Evolutionary conservation across 2,113 vertebrate species (phyloP).

Genomic region (Aplodontia rufa): DNA sequence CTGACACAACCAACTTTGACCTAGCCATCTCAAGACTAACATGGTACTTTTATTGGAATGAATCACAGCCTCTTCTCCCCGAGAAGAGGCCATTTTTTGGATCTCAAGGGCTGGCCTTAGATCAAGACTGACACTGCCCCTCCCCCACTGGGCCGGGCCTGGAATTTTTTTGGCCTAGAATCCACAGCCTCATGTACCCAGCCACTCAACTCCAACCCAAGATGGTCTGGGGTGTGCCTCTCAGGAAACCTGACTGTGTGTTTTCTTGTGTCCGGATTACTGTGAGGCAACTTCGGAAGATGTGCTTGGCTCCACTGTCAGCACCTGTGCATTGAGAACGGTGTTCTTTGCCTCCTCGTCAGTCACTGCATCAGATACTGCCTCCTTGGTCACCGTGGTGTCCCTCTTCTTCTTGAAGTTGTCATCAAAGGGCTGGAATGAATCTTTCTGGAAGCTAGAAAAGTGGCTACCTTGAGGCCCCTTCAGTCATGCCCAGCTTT

Average conservation of each 20-base stretch:
- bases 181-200: background rate
- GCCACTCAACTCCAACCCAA: background rate
- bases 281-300: fast-evolving
- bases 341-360: background rate
- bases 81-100: background rate
- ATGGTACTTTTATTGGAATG: constrained; percentile 42
- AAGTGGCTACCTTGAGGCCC: background rate
- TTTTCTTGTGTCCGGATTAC: fast-evolving
- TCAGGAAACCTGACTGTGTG: background rate
- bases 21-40: background rate
- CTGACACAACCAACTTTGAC: background rate
- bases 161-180: background rate
- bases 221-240: background rate
- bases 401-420: fast-evolving
- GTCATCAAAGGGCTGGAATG: fast-evolving
- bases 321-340: background rate
- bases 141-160: background rate
- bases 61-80: background rate
- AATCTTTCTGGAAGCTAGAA: background rate
- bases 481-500: fast-evolving
- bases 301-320: fast-evolving
- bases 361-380: fast-evolving
- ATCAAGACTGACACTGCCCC: background rate
- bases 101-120: background rate
- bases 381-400: fast-evolving